These are phyloP conservation scores for Drosophila paracracens DNA, from an alignment of 2,888 invertebrate genomes.

Conservation along the genomic window DNA sequence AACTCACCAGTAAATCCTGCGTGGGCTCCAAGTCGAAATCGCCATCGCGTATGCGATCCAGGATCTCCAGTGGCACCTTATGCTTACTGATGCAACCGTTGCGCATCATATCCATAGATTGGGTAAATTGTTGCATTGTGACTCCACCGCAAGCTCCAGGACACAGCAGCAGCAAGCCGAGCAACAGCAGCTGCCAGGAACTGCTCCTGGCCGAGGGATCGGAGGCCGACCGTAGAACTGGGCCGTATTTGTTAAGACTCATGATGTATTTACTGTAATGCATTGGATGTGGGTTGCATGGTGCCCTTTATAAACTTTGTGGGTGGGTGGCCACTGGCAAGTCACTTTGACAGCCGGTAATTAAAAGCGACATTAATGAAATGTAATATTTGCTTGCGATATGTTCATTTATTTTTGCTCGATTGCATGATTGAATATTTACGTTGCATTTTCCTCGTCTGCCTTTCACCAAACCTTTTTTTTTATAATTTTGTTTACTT, in stretches of 20 bases:
- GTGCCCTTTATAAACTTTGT: constrained; percentile 45
- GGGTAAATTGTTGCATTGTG: constrained; percentile 82
- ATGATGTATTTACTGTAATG: constrained; percentile 36
- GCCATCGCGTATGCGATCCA: constrained; percentile 79
- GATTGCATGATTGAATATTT: constrained; percentile 56
- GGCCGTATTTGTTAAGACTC: constrained; percentile 12
- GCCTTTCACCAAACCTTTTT: constrained; percentile 53
- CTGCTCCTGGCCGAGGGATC: not conserved
- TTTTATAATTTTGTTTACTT: constrained; percentile 26
- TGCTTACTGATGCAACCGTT: constrained; percentile 82
- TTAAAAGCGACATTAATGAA: constrained; percentile 49
- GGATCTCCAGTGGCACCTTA: constrained; percentile 71
- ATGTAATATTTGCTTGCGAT: constrained; percentile 16
- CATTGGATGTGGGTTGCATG: not conserved
- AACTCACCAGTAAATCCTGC: constrained; percentile 77
- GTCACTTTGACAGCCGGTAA: constrained; percentile 21
- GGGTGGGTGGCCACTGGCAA: constrained; percentile 22
- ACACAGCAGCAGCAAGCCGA: constrained; percentile 39
- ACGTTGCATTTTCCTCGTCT: constrained; percentile 53
- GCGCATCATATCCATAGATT: constrained; percentile 83
- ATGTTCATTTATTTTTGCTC: constrained; percentile 19
- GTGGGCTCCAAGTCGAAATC: constrained; percentile 70
- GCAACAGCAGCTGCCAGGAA: constrained; percentile 35
- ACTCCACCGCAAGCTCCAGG: constrained; percentile 30
- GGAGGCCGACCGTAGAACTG: not conserved